Evolutionary conservation across 1,140 invertebrate species (phyloP), one percentile per base, ranked within the genome.

Genomic region (Ceratina japonica): DNA sequence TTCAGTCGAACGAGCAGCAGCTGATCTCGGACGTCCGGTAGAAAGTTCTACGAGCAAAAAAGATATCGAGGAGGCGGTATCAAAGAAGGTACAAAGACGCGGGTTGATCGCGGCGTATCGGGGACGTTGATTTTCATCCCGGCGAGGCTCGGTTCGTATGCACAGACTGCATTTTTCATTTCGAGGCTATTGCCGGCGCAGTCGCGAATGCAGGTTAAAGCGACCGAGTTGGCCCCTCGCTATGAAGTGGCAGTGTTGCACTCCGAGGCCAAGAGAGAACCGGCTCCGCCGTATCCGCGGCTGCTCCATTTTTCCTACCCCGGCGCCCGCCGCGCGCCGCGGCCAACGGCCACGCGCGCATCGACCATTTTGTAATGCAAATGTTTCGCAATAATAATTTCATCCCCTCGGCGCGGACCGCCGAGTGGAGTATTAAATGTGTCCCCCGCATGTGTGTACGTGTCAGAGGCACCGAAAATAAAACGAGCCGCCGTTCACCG

Each of bases 381-480:
- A 86, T 86, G 73, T 72, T 83, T 74, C 85, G 80, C 85, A 85
- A 83, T 86, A 85, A 86, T 86, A 86, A 86, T 86, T 83, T 75
- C 73, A 49, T 71, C 71, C 52, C 52, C 18, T 13, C 54, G 51
- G 44, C 63, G 8, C n/a, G 24, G 51, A n/a, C 16, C 20, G n/a
- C 31, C 8, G 15, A 18, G 10, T 7, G 16, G 27, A 37, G 65
- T 76, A 77, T 77, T 77, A 77, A 78, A 58, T 51, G 68, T 54
- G 54, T 56, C 54, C 16, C 54, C 54, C 56, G 61, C 13, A 49
- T 15, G 44, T 66, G 16, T 10, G 37, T 66, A 1, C n/a, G 31
- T n/a, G 71, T 52, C 58, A 24, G 10, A 3, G 59, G 37, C 24
- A 31, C 3, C 61, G 49, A 24, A 13, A 18, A 20, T 31, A 8